Percentiles rank a stretch among this genome's conserved stretches.
Conservation (phyloP, 2,797 vertebrate genomes). For the Enteromius unitaeniatus region DNA sequence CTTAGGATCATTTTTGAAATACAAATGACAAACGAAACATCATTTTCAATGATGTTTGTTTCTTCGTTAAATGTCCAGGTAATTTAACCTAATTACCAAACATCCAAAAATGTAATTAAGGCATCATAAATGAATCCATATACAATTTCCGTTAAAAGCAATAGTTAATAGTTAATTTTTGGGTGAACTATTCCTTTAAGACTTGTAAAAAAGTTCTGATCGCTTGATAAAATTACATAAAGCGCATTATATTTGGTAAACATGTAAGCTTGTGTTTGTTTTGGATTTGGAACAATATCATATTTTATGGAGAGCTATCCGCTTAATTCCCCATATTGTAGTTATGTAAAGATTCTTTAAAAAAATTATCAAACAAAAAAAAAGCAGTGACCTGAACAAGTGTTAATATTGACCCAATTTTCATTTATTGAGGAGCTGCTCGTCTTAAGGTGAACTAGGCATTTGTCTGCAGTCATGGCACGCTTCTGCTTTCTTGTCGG, state of each 20-base stretch:
- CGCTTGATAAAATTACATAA: neutral
- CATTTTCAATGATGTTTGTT: neutral
- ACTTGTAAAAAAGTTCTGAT: neutral
- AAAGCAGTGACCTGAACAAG: neutral
- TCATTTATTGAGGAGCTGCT: neutral
- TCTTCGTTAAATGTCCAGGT: neutral
- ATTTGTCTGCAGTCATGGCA: neutral
- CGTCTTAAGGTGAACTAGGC: neutral
- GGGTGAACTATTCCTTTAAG: no score
- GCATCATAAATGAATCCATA: neutral
- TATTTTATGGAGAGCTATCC: neutral
- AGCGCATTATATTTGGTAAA: neutral
- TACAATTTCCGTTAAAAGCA: neutral
- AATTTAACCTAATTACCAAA: neutral
- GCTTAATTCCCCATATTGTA: neutral
- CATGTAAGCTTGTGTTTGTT: neutral
- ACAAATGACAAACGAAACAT: no score
- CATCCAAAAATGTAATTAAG: neutral
- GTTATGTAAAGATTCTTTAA: neutral
- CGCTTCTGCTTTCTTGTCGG: conserved; percentile 1
- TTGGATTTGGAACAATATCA: neutral
- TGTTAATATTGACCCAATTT: neutral
- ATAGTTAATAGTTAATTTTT: no score
- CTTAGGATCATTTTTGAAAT: neutral
- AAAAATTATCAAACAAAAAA: neutral